phyloP scores from a whole-genome alignment of 2,888 invertebrate species.

The Apodemia hepburni region DNA sequence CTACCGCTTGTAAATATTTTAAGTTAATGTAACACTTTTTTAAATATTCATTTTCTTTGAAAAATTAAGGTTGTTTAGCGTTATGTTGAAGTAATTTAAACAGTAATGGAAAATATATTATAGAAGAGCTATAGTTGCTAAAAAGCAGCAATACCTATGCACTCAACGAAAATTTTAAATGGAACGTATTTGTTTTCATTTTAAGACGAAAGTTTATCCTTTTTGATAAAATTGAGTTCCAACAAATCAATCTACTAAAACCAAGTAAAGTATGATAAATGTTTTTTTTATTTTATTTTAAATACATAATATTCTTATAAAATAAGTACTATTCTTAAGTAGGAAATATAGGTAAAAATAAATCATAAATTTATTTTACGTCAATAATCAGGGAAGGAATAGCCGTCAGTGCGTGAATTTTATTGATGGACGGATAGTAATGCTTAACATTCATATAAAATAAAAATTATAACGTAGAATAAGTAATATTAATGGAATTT shows the following conservation, averaged over 20 bases:
- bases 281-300: not conserved
- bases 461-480: not conserved
- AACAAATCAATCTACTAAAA: not conserved
- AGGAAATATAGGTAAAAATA: not conserved
- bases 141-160: too few species aligned
- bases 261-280: not conserved
- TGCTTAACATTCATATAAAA: not conserved
- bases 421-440: slow-evolving; percentile 1
- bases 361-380: not conserved
- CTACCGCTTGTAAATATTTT: too few species aligned
- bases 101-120: too few species aligned
- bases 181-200: not conserved
- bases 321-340: not conserved
- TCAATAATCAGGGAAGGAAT: not conserved
- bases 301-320: not conserved
- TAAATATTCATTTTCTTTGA: too few species aligned
- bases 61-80: too few species aligned
- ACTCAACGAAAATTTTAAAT: too few species aligned
- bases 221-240: not conserved
- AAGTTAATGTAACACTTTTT: too few species aligned
- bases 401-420: not conserved
- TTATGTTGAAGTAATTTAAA: too few species aligned
- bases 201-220: not conserved
- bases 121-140: too few species aligned
- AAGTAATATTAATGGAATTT: not conserved